Conservation (phyloP, 2,888 invertebrate genomes). For the Eupeodes latifasciatus region DNA sequence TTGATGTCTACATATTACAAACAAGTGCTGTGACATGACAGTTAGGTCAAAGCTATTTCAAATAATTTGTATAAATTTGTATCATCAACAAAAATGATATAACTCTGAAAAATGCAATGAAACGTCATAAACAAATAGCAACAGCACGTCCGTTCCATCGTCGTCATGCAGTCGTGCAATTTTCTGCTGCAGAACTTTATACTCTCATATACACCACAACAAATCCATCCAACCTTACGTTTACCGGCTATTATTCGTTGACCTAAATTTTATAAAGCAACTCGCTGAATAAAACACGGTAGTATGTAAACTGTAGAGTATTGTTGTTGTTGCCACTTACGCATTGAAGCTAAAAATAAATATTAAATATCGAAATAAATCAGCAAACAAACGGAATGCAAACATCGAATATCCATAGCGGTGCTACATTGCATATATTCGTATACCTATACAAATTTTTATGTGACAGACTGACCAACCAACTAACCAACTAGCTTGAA, state of each 20-base stretch:
- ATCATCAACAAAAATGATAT: slow-evolving; percentile 24
- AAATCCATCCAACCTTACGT: slow-evolving; percentile 33
- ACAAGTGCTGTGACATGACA: not conserved
- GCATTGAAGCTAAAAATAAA: slow-evolving; percentile 72
- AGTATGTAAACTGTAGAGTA: slow-evolving; percentile 39
- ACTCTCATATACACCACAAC: not conserved
- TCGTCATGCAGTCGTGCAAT: not conserved
- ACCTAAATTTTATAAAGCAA: slow-evolving; percentile 67
- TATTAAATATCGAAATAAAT: slow-evolving; percentile 75
- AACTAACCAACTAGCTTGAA: slow-evolving; percentile 14
- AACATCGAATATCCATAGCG: slow-evolving; percentile 39
- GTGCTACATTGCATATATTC: not conserved
- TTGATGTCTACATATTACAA: slow-evolving; percentile 5
- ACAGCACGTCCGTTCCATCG: not conserved
- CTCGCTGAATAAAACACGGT: slow-evolving; percentile 62
- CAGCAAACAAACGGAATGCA: slow-evolving; percentile 71
- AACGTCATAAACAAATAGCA: slow-evolving; percentile 44
- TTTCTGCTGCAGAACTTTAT: not conserved
- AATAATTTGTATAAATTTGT: slow-evolving; percentile 11
- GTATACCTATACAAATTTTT: not conserved
- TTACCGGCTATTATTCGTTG: slow-evolving; percentile 70
- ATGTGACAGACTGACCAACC: slow-evolving; percentile 55
- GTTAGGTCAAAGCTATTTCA: slow-evolving; percentile 23
- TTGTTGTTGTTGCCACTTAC: slow-evolving; percentile 54
- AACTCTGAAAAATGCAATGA: slow-evolving; percentile 42